Evolutionary conservation across 1,140 invertebrate genomes (phyloP), one percentile per base, ranked within the genome.

Genomic region (Nasonia vitripennis): DNA sequence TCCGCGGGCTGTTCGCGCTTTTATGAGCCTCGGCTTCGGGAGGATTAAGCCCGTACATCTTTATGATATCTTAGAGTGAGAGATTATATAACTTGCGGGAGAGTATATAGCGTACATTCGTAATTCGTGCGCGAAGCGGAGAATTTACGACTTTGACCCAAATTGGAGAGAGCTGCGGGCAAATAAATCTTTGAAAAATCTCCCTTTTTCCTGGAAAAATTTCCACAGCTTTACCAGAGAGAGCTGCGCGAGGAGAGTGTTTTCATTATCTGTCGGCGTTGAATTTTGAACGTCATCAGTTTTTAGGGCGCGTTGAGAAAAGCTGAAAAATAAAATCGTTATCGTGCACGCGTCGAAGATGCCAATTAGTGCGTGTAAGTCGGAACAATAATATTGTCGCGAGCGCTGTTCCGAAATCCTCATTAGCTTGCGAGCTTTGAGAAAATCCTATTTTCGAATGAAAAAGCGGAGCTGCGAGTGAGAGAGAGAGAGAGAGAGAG

Each of bases 121-220:
- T 78, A 82, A 78, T 71, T 82, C 68, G 62, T 70, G 67, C 2
- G 34, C 34, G 34, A 3, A 37, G 37, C 70, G 23, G 20, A 34
- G 81, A 86, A 82, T 70, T 86, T 86, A 86, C n/a, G 37, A 41
- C 80, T 86, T 68, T 82, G 84, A 62, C 84, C 84, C 20, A 23
- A 70, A 82, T 81, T 77, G 55, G 17, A 62, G 55, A n/a, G 55
- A n/a, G 45, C 0, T 55, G 73, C n/a, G 27, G 55, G 68, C 74
- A 67, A 73, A 80, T 85, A 85, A 74, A 75, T 80, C 83, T 73
- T n/a, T n/a, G 34, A 67, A 67, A 79, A 55, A 71, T 73, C 37
- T 78, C 20, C 62, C 37, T 23, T 78, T 71, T 12, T 12, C 68
- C 5, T 6, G 68, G 20, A 77, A 77, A 77, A 48, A 23, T 77